These are phyloP conservation scores for Calameuta filiformis DNA, from an alignment of 2,888 invertebrate species.

Conservation along the genomic window DNA sequence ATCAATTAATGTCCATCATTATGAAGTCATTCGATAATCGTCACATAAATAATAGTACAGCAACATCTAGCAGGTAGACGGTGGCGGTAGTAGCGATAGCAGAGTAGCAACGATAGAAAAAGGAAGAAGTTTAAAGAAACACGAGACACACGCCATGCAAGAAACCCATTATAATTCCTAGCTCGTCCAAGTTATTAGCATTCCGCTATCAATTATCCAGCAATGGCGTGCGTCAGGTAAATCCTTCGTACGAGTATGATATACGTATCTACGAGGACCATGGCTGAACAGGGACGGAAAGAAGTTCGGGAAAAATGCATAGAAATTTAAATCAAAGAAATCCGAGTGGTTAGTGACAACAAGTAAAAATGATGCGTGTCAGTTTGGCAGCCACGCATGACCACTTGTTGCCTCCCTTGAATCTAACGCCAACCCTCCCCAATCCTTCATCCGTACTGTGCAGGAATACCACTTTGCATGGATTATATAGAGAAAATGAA, in stretches of 20 bases:
- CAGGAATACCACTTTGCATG: background rate
- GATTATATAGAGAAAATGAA: too few relatives aligned
- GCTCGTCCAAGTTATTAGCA: slow-evolving; percentile 62
- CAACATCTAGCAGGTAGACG: too few relatives aligned
- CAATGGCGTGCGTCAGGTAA: slow-evolving; percentile 40
- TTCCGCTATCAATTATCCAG: slow-evolving; percentile 62
- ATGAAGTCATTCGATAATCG: too few relatives aligned
- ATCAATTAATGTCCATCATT: too few relatives aligned
- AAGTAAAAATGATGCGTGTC: too few relatives aligned
- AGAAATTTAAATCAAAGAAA: too few relatives aligned
- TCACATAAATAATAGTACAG: too few relatives aligned
- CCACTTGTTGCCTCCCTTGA: slow-evolving; percentile 57
- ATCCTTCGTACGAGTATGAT: too few relatives aligned
- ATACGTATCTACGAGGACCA: too few relatives aligned
- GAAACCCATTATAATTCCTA: slow-evolving; percentile 60
- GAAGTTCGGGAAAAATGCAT: too few relatives aligned
- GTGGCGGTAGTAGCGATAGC: background rate
- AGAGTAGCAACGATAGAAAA: slow-evolving; percentile 19
- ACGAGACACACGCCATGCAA: slow-evolving; percentile 36
- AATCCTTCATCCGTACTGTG: background rate
- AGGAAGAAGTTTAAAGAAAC: slow-evolving; percentile 10
- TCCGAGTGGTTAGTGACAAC: too few relatives aligned
- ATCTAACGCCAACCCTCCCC: slow-evolving; percentile 24
- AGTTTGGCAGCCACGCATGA: slow-evolving; percentile 36
- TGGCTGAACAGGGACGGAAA: too few relatives aligned